Base-by-base conservation (phyloP, 2,113 vertebrate genomes). In the Ancistrus triradiatus region DNA sequence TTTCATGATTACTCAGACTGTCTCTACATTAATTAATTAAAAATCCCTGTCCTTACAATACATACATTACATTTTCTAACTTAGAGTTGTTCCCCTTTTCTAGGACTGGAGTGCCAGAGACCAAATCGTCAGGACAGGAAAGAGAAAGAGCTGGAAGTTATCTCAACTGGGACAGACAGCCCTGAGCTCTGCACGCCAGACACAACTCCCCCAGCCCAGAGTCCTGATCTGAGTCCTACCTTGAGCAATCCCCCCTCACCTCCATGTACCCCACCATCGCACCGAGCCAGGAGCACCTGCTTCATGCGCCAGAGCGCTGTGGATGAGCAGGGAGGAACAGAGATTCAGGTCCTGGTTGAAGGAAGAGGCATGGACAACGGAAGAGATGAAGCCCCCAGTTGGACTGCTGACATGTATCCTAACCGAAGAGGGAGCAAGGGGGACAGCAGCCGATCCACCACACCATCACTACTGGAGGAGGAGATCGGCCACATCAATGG, bases 301-400 rank as follows among this genome's bases (percentile, higher is more conserved):
- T 95, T 98, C 83, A 92, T 92, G 80, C 74, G 95, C 17, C 95
- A 97, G 87, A 78, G 88, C 2, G 94, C 92, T 0, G 78, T 93
- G 80, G 95, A 95, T 0, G 93, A 95, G 79, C 93, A 94, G 63
- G 78, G 91, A 44, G 88, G 90, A 1, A 78, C 85, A 0, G 93
- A 98, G 83, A 97, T 97, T 85, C 95, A 97, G 87, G 90, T 97
- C 86, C 79, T 98, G 72, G 86, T 95, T 77, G 95, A 97, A 78
- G 90, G 92, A 62, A 82, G 94, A 0, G 85, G 81, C 7, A 15
- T 77, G 65, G 86, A 86, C 37, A 71, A 77, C 60, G 72, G 69
- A 5, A 80, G 78, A 72, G 79, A 75, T 0, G 90, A 88, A 0
- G 90, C 91, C 60, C 90, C 91, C 83, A 91, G 84, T 73, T 95